phyloP scores from a whole-genome alignment of 2,113 vertebrate genomes.

The Pelecanoides urinatrix region DNA sequence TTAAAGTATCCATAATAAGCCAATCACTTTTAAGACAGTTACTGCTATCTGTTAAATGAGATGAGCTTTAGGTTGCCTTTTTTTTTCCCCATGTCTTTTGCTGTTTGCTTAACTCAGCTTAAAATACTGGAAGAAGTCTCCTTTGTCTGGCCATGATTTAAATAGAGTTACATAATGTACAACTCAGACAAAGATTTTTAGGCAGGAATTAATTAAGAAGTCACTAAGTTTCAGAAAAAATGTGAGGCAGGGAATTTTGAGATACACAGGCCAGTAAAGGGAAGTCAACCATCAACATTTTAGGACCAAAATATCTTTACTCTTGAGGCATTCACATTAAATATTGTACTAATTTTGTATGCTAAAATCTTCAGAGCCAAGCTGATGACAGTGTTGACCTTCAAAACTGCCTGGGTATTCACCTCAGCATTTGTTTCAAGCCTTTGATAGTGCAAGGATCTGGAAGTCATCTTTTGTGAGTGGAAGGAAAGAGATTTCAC shows the following conservation, averaged over 20 bases:
- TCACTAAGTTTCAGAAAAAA: background rate
- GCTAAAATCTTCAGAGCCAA: background rate
- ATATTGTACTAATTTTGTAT: background rate
- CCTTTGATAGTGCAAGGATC: background rate
- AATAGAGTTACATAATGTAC: background rate
- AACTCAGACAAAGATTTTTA: background rate
- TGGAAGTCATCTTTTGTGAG: background rate
- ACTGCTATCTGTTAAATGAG: constrained; percentile 30
- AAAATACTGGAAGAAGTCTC: background rate
- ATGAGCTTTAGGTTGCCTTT: background rate
- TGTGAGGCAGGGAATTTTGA: background rate
- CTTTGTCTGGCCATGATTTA: background rate
- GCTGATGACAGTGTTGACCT: background rate
- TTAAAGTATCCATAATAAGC: constrained; percentile 12
- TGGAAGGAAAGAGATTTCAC: background rate
- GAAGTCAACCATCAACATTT: background rate
- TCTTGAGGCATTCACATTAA: background rate
- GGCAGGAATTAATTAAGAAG: background rate
- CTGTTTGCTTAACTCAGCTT: background rate
- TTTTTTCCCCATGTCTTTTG: background rate
- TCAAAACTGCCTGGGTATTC: background rate
- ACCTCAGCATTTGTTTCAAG: background rate
- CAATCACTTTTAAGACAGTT: constrained; percentile 16
- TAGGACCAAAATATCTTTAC: background rate
- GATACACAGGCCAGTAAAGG: background rate